These are phyloP conservation scores for Solenodon paradoxus DNA, from an alignment of 2,113 vertebrate genomes.

Conservation along the genomic window DNA sequence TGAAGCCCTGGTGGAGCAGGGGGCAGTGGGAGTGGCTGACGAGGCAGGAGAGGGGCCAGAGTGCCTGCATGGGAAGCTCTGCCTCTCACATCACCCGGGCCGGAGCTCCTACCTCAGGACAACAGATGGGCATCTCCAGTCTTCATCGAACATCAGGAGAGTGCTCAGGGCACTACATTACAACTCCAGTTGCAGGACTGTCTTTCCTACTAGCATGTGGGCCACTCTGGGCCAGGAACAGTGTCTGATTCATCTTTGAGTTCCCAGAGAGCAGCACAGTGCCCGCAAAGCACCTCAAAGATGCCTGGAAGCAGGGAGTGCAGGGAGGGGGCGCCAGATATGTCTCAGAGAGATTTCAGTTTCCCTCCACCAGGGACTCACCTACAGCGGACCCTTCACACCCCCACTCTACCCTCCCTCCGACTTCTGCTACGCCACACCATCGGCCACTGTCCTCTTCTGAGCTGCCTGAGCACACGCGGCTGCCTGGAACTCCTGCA, in stretches of 20 bases:
- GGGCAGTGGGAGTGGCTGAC: neutral
- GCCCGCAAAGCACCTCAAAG: neutral
- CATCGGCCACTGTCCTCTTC: neutral
- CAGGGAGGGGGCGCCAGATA: neutral
- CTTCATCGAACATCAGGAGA: neutral
- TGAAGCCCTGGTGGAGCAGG: neutral
- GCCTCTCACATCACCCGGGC: neutral
- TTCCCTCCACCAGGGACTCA: neutral
- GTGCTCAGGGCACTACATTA: neutral
- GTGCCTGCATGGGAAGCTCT: neutral
- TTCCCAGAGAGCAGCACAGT: neutral
- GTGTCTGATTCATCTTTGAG: neutral
- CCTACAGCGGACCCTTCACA: accelerated
- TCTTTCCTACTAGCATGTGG: neutral
- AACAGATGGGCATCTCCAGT: neutral
- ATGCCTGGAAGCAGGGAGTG: neutral
- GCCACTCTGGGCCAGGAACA: neutral
- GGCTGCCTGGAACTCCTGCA: neutral
- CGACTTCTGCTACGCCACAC: neutral
- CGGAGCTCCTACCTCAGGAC: neutral
- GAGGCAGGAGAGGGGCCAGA: neutral
- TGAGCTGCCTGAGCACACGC: neutral
- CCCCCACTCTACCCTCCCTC: neutral
- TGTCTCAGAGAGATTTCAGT: neutral
- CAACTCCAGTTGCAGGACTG: neutral